Conservation (phyloP, 2,113 vertebrate genomes). For the Colaptes auratus region DNA sequence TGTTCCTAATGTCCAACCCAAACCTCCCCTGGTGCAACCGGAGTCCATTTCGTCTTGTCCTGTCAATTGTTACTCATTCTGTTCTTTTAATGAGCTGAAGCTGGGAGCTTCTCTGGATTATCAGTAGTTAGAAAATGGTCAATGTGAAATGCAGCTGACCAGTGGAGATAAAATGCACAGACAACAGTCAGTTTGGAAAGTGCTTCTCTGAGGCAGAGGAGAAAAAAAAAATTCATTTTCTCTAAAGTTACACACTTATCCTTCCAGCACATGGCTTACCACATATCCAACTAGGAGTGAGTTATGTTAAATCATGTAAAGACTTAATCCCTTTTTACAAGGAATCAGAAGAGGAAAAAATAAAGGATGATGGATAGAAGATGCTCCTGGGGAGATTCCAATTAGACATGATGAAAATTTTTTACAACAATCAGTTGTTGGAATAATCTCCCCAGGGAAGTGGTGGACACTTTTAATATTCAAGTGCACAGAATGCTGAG, state of each 20-base stretch:
- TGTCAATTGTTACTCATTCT: not conserved
- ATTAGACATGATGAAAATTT: not conserved
- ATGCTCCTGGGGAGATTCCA: not conserved
- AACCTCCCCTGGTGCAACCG: too few relatives aligned
- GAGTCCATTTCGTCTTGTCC: too few relatives aligned
- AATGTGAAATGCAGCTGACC: fast-evolving
- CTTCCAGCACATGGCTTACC: not conserved
- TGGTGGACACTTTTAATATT: not conserved
- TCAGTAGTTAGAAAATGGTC: not conserved
- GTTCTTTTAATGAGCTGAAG: not conserved
- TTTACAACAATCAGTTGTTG: not conserved
- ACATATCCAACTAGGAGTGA: not conserved
- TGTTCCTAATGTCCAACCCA: too few relatives aligned
- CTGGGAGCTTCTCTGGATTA: not conserved
- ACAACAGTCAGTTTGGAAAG: not conserved
- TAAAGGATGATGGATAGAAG: not conserved
- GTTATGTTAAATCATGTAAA: not conserved
- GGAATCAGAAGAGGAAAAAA: not conserved
- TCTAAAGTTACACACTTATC: not conserved
- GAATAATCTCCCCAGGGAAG: too few relatives aligned
- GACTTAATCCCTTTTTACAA: not conserved
- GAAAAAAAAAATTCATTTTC: not conserved
- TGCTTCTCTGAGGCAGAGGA: not conserved
- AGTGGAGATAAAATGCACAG: not conserved
- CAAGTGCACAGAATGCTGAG: too few relatives aligned